A percentile compares a stretch with the other conserved stretches of the same genome.
Conservation (phyloP, 1,140 invertebrate species). For the Sinonovacula constricta region DNA sequence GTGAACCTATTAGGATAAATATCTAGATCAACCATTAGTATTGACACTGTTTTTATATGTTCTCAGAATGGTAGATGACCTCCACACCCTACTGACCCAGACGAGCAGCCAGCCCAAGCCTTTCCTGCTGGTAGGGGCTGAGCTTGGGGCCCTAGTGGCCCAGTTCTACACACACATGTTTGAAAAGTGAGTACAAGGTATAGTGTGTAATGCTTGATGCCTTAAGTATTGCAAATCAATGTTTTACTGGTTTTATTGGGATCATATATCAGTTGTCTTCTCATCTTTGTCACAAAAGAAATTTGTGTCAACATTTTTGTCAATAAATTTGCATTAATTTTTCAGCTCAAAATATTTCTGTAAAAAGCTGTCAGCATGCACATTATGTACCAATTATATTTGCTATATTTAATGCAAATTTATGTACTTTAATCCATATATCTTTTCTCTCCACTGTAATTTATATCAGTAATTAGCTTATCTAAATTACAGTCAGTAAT, state of each 20-base stretch:
- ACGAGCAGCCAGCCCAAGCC: conserved; percentile 76
- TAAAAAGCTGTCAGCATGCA: too few relatives aligned
- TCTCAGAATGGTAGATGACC: conserved; percentile 78
- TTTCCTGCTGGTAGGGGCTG: conserved; percentile 77
- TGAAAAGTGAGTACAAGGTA: conserved; percentile 70
- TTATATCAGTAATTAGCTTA: too few relatives aligned
- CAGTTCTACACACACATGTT: conserved; percentile 78
- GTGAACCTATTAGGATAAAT: background rate
- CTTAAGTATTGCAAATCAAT: background rate
- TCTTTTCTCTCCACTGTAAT: too few relatives aligned
- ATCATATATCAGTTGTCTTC: too few relatives aligned
- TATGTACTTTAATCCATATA: too few relatives aligned
- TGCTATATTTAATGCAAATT: too few relatives aligned
- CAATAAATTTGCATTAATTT: too few relatives aligned
- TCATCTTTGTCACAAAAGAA: too few relatives aligned
- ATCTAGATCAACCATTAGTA: background rate
- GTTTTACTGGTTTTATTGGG: background rate
- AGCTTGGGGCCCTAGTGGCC: conserved; percentile 76
- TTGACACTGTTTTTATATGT: background rate
- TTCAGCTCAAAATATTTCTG: too few relatives aligned
- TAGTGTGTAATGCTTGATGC: background rate
- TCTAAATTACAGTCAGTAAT: too few relatives aligned
- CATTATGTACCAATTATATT: too few relatives aligned
- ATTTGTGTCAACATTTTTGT: too few relatives aligned
- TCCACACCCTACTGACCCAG: conserved; percentile 73